Conservation (phyloP, 2,888 invertebrate species). For the Stictocephala bisonia region DNA sequence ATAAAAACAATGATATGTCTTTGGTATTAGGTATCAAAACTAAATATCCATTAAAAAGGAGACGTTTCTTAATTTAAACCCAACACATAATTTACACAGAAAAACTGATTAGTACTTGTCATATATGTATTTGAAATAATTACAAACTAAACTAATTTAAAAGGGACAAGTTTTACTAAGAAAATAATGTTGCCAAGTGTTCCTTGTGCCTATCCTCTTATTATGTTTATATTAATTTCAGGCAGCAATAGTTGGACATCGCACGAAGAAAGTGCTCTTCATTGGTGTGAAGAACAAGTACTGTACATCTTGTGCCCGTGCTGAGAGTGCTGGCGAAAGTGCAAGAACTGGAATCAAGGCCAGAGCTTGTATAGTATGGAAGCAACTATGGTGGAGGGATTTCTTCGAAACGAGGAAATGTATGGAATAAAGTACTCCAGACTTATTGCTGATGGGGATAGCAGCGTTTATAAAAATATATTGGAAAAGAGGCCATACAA, state of each 20-base stretch:
- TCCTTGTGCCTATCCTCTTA: too few species aligned
- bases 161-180: too few species aligned
- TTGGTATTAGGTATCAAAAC: too few species aligned
- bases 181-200: too few species aligned
- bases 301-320: slow-evolving; percentile 33
- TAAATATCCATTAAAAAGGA: too few species aligned
- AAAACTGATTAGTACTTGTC: too few species aligned
- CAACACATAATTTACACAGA: too few species aligned
- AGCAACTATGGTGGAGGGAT: slow-evolving; percentile 37
- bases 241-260: slow-evolving; percentile 49
- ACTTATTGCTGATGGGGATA: slow-evolving; percentile 63
- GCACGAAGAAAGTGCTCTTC: slow-evolving; percentile 23
- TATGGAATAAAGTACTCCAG: slow-evolving; percentile 38
- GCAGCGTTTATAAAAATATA: slow-evolving; percentile 60
- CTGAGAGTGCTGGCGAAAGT: neutral
- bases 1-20: too few species aligned
- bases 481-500: slow-evolving; percentile 57
- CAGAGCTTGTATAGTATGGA: slow-evolving; percentile 27
- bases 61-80: too few species aligned
- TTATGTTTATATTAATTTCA: too few species aligned
- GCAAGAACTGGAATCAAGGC: slow-evolving; percentile 20
- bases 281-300: slow-evolving; percentile 29
- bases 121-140: too few species aligned
- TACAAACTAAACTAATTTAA: too few species aligned
- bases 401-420: slow-evolving; percentile 34